Evolutionary conservation across 2,888 invertebrate species (phyloP).

Genomic region (Pomacea canaliculata): DNA sequence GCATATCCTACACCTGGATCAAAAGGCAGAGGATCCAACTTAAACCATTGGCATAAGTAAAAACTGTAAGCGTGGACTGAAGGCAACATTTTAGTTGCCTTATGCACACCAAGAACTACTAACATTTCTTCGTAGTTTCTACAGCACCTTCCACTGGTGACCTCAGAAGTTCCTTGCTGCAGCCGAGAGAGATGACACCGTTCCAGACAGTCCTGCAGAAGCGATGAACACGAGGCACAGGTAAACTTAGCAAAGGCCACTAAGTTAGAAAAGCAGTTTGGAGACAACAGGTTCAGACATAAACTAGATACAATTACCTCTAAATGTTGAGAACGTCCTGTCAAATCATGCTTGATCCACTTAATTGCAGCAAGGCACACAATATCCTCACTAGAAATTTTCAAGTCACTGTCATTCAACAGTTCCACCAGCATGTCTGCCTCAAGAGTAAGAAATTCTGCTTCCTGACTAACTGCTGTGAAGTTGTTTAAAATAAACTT

Average conservation of each 20-base stretch:
- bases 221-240: constrained; percentile 19
- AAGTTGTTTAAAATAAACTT: constrained; percentile 75
- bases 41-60: constrained; percentile 33
- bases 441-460: constrained; percentile 73
- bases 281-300: constrained; percentile 32
- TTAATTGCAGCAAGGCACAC: constrained; percentile 80
- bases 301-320: constrained; percentile 31
- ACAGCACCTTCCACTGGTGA: constrained; percentile 20
- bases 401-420: constrained; percentile 83
- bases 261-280: constrained; percentile 28
- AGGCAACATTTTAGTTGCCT: constrained; percentile 37
- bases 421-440: constrained; percentile 82
- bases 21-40: constrained; percentile 37
- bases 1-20: constrained; percentile 43
- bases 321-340: constrained; percentile 26
- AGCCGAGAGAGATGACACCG: constrained; percentile 29
- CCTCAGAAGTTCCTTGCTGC: constrained; percentile 21
- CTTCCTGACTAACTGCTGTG: constrained; percentile 35
- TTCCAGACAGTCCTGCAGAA: constrained; percentile 15
- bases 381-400: constrained; percentile 86
- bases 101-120: constrained; percentile 37
- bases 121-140: constrained; percentile 42
- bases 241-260: constrained; percentile 29
- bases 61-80: constrained; percentile 44
- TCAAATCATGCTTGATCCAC: constrained; percentile 76